Evolutionary conservation across 2,113 vertebrate genomes (phyloP).

Genomic region (Hippolais icterina): DNA sequence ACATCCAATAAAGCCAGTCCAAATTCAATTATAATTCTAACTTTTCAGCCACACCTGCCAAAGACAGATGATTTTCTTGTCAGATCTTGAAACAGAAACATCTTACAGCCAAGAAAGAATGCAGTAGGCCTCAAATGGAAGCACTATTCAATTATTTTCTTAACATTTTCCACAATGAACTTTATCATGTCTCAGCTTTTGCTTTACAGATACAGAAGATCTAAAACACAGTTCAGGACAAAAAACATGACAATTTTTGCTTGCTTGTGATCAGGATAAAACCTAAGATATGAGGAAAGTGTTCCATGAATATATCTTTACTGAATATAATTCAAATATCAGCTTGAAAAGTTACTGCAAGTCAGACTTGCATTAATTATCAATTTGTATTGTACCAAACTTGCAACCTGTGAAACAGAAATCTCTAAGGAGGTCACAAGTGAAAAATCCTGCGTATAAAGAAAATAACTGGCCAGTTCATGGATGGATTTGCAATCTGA

Average conservation of each 20-base stretch:
- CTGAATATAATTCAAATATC: not conserved
- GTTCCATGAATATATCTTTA: not conserved
- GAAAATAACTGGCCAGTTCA: not conserved
- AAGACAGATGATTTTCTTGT: not conserved
- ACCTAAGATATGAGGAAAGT: not conserved
- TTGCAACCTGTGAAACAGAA: not conserved
- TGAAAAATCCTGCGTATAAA: not conserved
- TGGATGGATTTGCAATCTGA: not conserved
- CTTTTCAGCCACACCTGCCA: not conserved
- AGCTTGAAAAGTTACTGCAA: not conserved
- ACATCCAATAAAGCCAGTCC: not conserved
- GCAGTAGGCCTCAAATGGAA: not conserved
- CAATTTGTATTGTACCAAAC: not conserved
- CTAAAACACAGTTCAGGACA: not conserved
- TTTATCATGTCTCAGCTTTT: not conserved
- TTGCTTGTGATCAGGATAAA: not conserved
- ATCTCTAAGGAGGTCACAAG: not conserved
- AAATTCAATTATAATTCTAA: not conserved
- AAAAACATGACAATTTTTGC: not conserved
- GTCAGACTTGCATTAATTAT: not conserved
- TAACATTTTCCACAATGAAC: not conserved
- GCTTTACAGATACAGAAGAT: not conserved
- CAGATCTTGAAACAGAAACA: not conserved
- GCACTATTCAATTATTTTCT: not conserved
- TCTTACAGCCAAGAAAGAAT: not conserved